Evolutionary conservation across 1,140 invertebrate genomes (phyloP).

Genomic region (Drosophila nasuta): DNA sequence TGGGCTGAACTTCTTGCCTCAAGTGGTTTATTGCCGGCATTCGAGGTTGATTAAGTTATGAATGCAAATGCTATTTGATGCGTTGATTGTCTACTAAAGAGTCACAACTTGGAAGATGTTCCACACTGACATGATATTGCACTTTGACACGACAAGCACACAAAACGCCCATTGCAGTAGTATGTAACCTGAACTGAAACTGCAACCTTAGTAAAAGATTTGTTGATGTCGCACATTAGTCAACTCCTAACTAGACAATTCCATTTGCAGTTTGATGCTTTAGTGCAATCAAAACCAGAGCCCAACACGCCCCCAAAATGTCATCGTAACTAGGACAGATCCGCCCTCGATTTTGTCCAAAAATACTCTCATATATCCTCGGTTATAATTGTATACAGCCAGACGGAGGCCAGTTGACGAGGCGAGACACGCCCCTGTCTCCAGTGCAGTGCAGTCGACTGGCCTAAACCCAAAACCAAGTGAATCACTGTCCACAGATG

Average conservation of each 20-base stretch:
- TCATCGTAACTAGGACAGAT: constrained; percentile 37
- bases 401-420: constrained; percentile 55
- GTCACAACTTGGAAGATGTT: constrained; percentile 31
- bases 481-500: constrained; percentile 11
- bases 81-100: constrained; percentile 22
- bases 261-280: constrained; percentile 41
- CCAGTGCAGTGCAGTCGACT: constrained; percentile 65
- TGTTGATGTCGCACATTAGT: constrained; percentile 62
- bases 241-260: constrained; percentile 60
- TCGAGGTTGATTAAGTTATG: constrained; percentile 70
- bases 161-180: constrained; percentile 22
- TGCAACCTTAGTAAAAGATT: not conserved
- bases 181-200: constrained; percentile 16
- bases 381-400: constrained; percentile 23
- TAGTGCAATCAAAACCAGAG: constrained; percentile 53
- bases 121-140: constrained; percentile 46
- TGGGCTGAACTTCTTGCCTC: constrained; percentile 27
- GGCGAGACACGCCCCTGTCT: constrained; percentile 78
- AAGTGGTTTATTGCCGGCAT: constrained; percentile 44
- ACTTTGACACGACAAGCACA: constrained; percentile 46
- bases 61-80: constrained; percentile 28
- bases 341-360: constrained; percentile 6
- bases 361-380: constrained; percentile 23
- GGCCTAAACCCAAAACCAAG: constrained; percentile 58
- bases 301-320: constrained; percentile 48